Percentiles rank a stretch among this genome's conserved stretches.
Conservation (phyloP, 1,140 invertebrate species). For the Camponotus pennsylvanicus region DNA sequence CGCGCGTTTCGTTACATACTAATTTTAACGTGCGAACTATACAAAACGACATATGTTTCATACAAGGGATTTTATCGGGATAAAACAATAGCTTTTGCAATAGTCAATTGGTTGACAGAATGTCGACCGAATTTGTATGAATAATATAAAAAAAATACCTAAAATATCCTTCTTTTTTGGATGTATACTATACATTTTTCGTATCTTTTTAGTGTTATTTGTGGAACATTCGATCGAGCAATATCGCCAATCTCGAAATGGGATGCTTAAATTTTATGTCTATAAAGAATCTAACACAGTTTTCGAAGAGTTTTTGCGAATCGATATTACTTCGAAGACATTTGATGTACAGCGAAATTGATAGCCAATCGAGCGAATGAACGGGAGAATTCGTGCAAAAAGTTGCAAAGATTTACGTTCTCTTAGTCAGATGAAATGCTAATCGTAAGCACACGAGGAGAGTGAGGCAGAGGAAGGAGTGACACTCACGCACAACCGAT, state of each 20-base stretch:
- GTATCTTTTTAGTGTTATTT: neutral
- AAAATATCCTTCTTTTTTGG: too few relatives aligned
- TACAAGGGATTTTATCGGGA: conserved; percentile 9
- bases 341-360: conserved; percentile 46
- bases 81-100: conserved; percentile 24
- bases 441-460: conserved; percentile 41
- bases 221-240: neutral
- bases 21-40: conserved; percentile 56
- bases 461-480: neutral
- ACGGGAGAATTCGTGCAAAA: neutral
- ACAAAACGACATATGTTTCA: conserved; percentile 36
- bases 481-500: conserved; percentile 17
- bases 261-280: conserved; percentile 5
- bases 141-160: neutral
- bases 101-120: conserved; percentile 9
- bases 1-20: conserved; percentile 61
- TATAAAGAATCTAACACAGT: neutral
- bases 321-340: conserved; percentile 38
- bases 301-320: conserved; percentile 23
- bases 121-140: neutral
- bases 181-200: neutral
- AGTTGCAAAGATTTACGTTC: conserved; percentile 35
- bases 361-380: conserved; percentile 60
- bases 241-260: conserved; percentile 5
- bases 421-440: conserved; percentile 34